A percentile compares a stretch with the other conserved stretches of the same genome.
Conservation (phyloP, 2,797 vertebrate species). For the Betta splendens region DNA sequence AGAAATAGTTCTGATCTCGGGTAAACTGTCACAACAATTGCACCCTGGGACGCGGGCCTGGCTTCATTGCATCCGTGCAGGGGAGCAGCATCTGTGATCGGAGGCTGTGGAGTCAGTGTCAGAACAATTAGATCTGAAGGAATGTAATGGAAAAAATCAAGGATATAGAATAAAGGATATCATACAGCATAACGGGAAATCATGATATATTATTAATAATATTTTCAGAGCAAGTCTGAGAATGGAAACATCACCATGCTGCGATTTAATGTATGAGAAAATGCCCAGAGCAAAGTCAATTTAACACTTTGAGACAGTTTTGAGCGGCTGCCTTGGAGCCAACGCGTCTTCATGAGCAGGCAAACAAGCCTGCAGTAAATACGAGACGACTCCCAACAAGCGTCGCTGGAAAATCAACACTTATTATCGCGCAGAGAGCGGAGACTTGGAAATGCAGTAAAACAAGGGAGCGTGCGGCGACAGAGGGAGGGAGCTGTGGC, state of each 20-base stretch:
- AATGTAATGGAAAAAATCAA: constrained; percentile 6
- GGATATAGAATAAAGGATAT: constrained; percentile 11
- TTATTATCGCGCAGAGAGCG: constrained; percentile 12
- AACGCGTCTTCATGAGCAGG: constrained; percentile 38
- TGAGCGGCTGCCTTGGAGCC: constrained; percentile 37
- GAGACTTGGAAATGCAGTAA: constrained; percentile 5
- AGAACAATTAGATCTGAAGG: constrained; percentile 8
- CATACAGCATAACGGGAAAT: background rate
- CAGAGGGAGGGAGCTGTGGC: constrained; percentile 16
- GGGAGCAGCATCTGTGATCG: constrained; percentile 9
- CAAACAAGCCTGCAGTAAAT: constrained; percentile 39
- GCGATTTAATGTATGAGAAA: constrained; percentile 44
- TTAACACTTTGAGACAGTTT: constrained; percentile 52
- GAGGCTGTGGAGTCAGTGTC: constrained; percentile 11
- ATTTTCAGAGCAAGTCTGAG: constrained; percentile 12
- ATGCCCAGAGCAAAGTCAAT: constrained; percentile 44
- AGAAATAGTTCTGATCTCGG: constrained; percentile 59
- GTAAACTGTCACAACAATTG: constrained; percentile 61
- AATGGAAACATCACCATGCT: constrained; percentile 23
- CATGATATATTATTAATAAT: too few relatives aligned
- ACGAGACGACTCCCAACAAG: constrained; percentile 36
- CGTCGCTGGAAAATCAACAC: constrained; percentile 28
- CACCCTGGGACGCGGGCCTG: background rate
- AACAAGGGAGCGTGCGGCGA: background rate
- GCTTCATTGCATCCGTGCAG: constrained; percentile 6